These are phyloP conservation scores for Melospiza melodia DNA, from an alignment of 2,113 vertebrate species.

Conservation along the genomic window DNA sequence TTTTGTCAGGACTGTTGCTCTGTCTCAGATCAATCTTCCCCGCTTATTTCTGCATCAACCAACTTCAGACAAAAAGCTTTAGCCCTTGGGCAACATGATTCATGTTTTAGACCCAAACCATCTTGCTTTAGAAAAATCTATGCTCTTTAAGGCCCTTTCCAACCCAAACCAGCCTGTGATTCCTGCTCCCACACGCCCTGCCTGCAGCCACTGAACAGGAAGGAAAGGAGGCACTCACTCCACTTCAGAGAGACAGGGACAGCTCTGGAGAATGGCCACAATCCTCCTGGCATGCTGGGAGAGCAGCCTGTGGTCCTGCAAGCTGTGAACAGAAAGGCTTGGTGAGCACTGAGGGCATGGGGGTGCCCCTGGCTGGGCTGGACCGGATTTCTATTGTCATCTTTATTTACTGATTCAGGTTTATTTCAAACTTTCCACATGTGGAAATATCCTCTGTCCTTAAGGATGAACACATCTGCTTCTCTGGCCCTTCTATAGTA, in stretches of 20 bases:
- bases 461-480: not conserved
- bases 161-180: not conserved
- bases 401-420: not conserved
- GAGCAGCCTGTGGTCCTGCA: conserved; percentile 55
- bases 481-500: not conserved
- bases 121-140: not conserved
- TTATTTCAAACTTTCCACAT: not conserved
- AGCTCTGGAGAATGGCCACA: conserved; percentile 47
- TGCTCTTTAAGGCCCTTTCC: not conserved
- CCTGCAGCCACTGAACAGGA: not conserved
- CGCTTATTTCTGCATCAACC: not conserved
- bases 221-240: conserved; percentile 68
- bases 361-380: not conserved
- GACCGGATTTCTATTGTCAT: not conserved
- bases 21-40: not conserved
- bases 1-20: not conserved
- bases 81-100: not conserved
- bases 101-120: not conserved
- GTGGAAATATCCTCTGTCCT: not conserved
- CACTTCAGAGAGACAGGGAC: conserved; percentile 59
- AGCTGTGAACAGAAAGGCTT: conserved; percentile 11
- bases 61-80: not conserved
- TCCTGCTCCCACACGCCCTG: accelerated
- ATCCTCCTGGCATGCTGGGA: not conserved
- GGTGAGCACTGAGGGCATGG: not conserved